A percentile compares a stretch with the other conserved stretches of the same genome.
Evolutionary conservation across 2,888 invertebrate species (phyloP).

Genomic region (Diarsia rubi): DNA sequence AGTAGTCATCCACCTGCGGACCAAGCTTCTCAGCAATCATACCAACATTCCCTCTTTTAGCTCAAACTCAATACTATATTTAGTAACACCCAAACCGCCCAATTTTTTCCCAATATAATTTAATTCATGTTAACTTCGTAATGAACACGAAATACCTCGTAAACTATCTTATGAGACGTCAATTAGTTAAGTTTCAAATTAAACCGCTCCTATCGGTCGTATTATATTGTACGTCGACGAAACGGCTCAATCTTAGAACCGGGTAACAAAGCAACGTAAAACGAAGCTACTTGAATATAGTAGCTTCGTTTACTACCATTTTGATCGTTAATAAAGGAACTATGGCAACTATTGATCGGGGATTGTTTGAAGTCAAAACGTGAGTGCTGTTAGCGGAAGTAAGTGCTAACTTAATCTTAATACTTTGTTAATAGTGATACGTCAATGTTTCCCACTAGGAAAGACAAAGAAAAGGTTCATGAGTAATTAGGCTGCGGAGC

Average conservation of each 20-base stretch:
- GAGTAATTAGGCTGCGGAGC: no score
- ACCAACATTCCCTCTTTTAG: not conserved
- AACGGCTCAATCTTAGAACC: slow-evolving; percentile 67
- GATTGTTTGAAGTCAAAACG: slow-evolving; percentile 46
- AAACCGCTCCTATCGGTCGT: slow-evolving; percentile 71
- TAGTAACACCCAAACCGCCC: not conserved
- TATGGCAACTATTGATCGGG: slow-evolving; percentile 55
- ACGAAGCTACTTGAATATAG: slow-evolving; percentile 13
- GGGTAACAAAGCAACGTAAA: slow-evolving; percentile 57
- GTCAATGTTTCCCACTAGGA: not conserved
- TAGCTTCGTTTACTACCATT: slow-evolving; percentile 52
- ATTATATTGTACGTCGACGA: slow-evolving; percentile 66
- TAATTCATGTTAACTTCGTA: slow-evolving; percentile 44
- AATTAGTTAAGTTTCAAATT: slow-evolving; percentile 73
- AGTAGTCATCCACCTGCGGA: no score
- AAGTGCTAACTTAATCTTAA: slow-evolving; percentile 6
- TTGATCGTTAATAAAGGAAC: slow-evolving; percentile 58
- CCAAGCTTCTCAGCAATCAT: no score
- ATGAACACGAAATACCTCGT: slow-evolving; percentile 66
- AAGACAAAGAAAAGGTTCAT: not conserved
- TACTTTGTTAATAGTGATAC: slow-evolving; percentile 1
- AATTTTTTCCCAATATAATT: slow-evolving; percentile 48
- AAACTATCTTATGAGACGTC: slow-evolving; percentile 71
- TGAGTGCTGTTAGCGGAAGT: slow-evolving; percentile 7
- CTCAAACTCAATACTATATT: not conserved